Evolutionary conservation across 2,888 invertebrate species (phyloP), one percentile per base, ranked within the genome.

Genomic region (Axea sp.): DNA sequence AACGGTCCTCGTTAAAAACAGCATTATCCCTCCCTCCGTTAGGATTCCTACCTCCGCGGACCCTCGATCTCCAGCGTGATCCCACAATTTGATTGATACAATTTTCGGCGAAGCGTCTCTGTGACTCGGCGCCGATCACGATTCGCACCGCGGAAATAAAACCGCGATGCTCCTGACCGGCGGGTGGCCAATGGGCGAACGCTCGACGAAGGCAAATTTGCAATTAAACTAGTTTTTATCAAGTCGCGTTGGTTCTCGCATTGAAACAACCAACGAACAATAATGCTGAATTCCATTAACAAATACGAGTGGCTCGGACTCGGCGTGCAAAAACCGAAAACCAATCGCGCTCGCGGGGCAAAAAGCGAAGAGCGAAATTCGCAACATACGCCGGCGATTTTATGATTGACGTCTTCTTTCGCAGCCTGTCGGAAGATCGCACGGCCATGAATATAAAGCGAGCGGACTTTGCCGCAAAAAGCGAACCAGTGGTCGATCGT

Each of bases 1-100:
- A 49, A 60, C 65, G 59, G 26, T 59, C 47, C 67, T 74, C 69
- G 69, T 74, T 74, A 74, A 74, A 69, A 69, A 69, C 59, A 55
- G 55, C 65, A 64, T 74, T 73, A 73, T 64, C 57, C 55, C 68
- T 62, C 57, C 41, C 62, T 62, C 68, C 55, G 65, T 69, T 65
- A 57, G 62, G 65, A 64, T 74, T 47, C 51, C 62, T 41, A 62
- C 57, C 59, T 62, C 65, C 41, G 22, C 49, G 12, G 24, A 24
- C n/a, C n/a, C n/a, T n/a, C n/a, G 43, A 59, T 57, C 74, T 37
- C 1, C 6, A 12, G 17, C 15, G 41, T 43, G 37, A 59, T 64
- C 59, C 49, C 39, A 30, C 33, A 22, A 43, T 49, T 59, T 39
- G 59, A 74, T 59, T 59, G 62, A 68, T 57, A 68, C 49, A 60